These are phyloP conservation scores for Centropus bengalensis DNA, from an alignment of 2,113 vertebrate species.

Conservation along the genomic window DNA sequence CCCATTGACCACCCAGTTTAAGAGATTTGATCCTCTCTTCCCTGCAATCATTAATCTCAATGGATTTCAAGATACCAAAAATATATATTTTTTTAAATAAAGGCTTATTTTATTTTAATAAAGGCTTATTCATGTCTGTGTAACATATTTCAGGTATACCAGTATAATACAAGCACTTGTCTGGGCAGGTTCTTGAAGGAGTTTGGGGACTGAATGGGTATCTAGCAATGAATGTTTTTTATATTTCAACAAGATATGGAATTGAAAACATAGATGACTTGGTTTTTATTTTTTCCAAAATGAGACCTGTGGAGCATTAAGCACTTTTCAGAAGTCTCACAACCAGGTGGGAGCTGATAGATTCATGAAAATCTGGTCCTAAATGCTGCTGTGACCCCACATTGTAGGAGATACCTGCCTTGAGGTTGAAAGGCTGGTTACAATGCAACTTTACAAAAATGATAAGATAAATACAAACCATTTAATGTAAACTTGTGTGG, in stretches of 20 bases:
- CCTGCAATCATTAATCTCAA: background rate
- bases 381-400: background rate
- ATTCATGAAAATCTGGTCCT: background rate
- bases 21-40: background rate
- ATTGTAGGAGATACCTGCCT: background rate
- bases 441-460: background rate
- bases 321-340: background rate
- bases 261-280: background rate
- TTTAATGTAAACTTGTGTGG: background rate
- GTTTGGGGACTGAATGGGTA: background rate
- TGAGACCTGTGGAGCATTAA: background rate
- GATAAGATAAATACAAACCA: no score
- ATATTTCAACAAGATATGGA: background rate
- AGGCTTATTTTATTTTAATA: background rate
- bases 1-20: background rate
- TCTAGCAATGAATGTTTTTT: background rate
- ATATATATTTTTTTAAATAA: background rate
- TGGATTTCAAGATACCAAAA: background rate
- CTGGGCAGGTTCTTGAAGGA: background rate
- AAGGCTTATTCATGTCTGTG: background rate
- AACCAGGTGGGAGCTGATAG: background rate
- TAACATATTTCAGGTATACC: background rate
- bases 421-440: background rate
- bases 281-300: background rate
- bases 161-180: background rate